Evolutionary conservation across 2,113 vertebrate genomes (phyloP).

Genomic region (Clinocottus analis): DNA sequence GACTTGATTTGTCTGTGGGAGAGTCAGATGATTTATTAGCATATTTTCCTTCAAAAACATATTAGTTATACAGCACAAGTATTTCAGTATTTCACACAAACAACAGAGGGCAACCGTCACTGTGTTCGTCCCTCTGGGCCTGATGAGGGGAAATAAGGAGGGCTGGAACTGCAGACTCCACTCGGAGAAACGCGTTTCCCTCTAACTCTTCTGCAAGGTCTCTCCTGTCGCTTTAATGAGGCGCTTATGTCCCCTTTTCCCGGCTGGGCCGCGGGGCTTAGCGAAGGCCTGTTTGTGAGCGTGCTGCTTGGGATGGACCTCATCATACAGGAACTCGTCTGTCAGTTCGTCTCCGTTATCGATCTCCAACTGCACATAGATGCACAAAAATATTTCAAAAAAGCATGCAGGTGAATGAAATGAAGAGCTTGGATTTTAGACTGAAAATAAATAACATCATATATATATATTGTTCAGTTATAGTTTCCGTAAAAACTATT

Average conservation of each 20-base stretch:
- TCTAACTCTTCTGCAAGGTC: slow-evolving; percentile 83
- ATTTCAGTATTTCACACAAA: slow-evolving; percentile 50
- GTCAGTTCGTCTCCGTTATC: slow-evolving; percentile 93
- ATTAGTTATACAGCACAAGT: slow-evolving; percentile 31
- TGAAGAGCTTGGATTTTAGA: not conserved
- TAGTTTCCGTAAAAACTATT: not conserved
- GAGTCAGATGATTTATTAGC: slow-evolving; percentile 16
- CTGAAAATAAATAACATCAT: not conserved
- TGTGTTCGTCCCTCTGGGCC: slow-evolving; percentile 14
- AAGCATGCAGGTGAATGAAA: not conserved
- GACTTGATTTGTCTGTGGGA: slow-evolving; percentile 20
- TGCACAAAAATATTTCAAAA: not conserved
- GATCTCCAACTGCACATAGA: slow-evolving; percentile 89
- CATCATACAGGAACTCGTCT: slow-evolving; percentile 92
- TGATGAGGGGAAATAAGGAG: slow-evolving; percentile 6
- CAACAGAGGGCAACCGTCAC: slow-evolving; percentile 9
- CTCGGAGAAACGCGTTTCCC: not conserved
- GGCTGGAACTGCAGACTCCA: slow-evolving; percentile 23
- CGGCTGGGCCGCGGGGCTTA: slow-evolving; percentile 94
- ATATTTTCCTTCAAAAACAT: slow-evolving; percentile 36
- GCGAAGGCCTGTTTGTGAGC: slow-evolving; percentile 96
- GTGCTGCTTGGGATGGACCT: slow-evolving; percentile 96
- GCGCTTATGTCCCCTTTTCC: slow-evolving; percentile 95
- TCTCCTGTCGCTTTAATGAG: slow-evolving; percentile 91
- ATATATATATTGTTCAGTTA: not conserved